Evolutionary conservation across 2,797 vertebrate species (phyloP).

Genomic region (Pantherophis alleghaniensis): DNA sequence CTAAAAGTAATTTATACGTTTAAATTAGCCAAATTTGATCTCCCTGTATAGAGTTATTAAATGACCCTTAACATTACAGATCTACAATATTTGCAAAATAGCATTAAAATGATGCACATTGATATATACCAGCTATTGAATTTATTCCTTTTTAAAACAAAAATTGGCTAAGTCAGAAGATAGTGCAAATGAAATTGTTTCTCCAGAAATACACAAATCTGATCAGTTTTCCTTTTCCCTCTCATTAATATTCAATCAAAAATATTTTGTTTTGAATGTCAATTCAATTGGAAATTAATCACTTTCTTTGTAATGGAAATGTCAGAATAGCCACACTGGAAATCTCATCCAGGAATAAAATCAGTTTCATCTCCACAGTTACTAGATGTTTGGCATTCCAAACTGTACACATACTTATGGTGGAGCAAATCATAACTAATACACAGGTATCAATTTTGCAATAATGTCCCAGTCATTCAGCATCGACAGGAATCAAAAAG

Average conservation of each 20-base stretch:
- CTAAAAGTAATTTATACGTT: not conserved
- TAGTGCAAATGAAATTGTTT: slow-evolving; percentile 23
- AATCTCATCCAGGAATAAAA: not conserved
- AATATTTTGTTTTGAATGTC: not conserved
- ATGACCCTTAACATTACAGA: slow-evolving; percentile 33
- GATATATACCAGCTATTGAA: slow-evolving; percentile 32
- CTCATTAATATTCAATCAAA: slow-evolving; percentile 33
- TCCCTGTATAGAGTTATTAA: not conserved
- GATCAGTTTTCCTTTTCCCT: not conserved
- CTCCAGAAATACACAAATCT: slow-evolving; percentile 18
- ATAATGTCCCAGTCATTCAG: not conserved
- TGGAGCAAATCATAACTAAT: not conserved
- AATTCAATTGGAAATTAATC: not conserved
- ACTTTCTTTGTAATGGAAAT: not conserved
- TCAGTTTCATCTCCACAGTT: not conserved
- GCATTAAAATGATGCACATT: slow-evolving; percentile 54
- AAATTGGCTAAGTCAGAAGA: not conserved
- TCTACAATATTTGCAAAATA: slow-evolving; percentile 32
- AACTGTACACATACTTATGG: not conserved
- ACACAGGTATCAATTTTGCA: not conserved
- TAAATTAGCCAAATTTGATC: not conserved
- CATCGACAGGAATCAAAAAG: not conserved
- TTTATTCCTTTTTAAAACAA: slow-evolving; percentile 12
- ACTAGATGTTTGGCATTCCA: not conserved
- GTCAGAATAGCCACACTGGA: not conserved